phyloP scores from a whole-genome alignment of 1,140 invertebrate species.

The Holotrichia oblita region DNA sequence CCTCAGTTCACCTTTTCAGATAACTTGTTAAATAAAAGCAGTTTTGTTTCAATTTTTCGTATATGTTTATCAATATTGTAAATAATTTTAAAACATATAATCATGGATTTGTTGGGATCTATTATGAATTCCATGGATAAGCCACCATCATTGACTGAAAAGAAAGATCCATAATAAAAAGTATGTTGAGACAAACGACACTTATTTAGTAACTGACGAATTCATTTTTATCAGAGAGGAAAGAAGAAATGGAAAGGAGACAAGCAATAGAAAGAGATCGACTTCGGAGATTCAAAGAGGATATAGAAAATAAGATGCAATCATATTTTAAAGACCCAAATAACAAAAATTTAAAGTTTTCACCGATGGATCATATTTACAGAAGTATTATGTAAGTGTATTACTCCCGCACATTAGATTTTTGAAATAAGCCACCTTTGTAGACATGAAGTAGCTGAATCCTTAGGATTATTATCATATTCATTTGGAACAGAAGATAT shows the following conservation, averaged over 20 bases:
- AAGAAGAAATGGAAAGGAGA: constrained; percentile 65
- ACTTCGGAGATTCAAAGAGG: constrained; percentile 63
- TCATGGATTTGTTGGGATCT: constrained; percentile 77
- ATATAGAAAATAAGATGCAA: constrained; percentile 64
- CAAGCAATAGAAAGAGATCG: constrained; percentile 65
- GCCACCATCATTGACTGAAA: constrained; percentile 73
- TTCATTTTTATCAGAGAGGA: constrained; percentile 59
- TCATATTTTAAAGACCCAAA: constrained; percentile 64
- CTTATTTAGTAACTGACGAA: constrained; percentile 26
- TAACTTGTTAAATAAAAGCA: too few relatives aligned
- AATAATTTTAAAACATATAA: constrained; percentile 41
- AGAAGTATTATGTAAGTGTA: constrained; percentile 78
- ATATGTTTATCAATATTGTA: background rate
- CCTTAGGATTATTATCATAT: constrained; percentile 79
- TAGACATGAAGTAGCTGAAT: constrained; percentile 88
- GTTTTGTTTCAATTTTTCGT: background rate
- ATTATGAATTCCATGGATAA: constrained; percentile 81
- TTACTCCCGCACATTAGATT: constrained; percentile 39
- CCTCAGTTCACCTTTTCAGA: too few relatives aligned
- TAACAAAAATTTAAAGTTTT: constrained; percentile 65
- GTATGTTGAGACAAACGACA: constrained; percentile 59
- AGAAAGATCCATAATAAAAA: constrained; percentile 73
- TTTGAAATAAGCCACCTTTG: constrained; percentile 50
- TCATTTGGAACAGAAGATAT: constrained; percentile 91
- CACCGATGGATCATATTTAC: constrained; percentile 80